Evolutionary conservation across 2,888 invertebrate species (phyloP).

Genomic region (Xylota sylvarum): DNA sequence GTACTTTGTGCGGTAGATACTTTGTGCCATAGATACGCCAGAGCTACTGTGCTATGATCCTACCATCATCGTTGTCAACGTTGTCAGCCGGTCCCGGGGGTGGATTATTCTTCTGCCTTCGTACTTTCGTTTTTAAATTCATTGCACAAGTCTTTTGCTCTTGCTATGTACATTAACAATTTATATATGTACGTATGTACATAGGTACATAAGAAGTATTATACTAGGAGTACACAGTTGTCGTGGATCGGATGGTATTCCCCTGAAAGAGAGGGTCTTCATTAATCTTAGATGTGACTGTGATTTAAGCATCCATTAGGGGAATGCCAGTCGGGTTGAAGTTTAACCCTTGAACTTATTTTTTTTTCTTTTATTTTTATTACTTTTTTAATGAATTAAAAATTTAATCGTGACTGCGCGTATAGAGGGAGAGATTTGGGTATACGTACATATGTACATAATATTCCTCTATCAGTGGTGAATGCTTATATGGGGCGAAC

Average conservation of each 20-base stretch:
- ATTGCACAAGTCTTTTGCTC: conserved; percentile 37
- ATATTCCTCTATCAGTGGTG: background rate
- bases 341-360: conserved; percentile 75
- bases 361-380: conserved; percentile 4
- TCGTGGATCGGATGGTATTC: conserved; percentile 29
- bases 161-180: conserved; percentile 53
- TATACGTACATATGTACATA: no score
- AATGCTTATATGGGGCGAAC: conserved; percentile 26
- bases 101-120: conserved; percentile 58
- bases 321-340: conserved; percentile 59
- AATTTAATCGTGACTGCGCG: conserved; percentile 68
- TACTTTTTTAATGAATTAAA: conserved; percentile 71
- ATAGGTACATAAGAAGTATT: background rate
- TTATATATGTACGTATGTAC: conserved; percentile 10
- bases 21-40: conserved; percentile 38
- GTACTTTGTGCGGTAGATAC: conserved; percentile 21
- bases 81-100: conserved; percentile 55
- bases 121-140: conserved; percentile 52
- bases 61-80: conserved; percentile 50
- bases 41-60: conserved; percentile 48
- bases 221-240: conserved; percentile 8
- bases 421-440: conserved; percentile 46
- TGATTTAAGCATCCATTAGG: conserved; percentile 76
- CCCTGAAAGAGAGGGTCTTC: conserved; percentile 49
- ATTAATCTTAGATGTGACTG: conserved; percentile 76